Base-by-base conservation (phyloP, 1,140 invertebrate genomes). In the Asobara japonica region DNA sequence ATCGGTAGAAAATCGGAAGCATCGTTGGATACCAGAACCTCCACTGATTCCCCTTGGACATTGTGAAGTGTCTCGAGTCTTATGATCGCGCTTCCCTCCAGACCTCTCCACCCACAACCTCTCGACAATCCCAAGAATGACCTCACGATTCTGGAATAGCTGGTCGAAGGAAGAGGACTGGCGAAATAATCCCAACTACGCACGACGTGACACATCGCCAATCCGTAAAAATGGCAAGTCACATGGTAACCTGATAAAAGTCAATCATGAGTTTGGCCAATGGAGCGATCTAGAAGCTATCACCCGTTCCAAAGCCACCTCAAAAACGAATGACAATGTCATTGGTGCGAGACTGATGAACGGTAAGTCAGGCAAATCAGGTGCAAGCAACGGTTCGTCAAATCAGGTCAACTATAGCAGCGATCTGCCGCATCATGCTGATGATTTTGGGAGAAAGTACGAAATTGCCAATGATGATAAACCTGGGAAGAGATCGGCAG, bases 91-190 rank as follows among this genome's bases (percentile, higher is more conserved):
- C 8, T 38, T 8, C n/a, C n/a, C 0, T 38, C n/a, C n/a, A 8
- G 6, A 13, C 6, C 13, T 36, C 5, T 7, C 5, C 8, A 38
- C 8, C 8, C 8, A 38, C 1, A 38, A 38, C 8, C 8, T 38
- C n/a, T 11, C 6, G 13, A 36, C 33, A 38, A 8, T 11, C 8
- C n/a, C n/a, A n/a, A n/a, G 76, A 69, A 84, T 81, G 84, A 82
- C 81, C 61, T 81, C 86, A 31, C 80, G 81, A 18, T 76, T 83
- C 8, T 80, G 83, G 36, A 80, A 77, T 22, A 70, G 36, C 27
- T 75, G 74, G 74, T 48, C 48, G 11, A 73, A 71, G 65, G 74
- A 73, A 25, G 38, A 51, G 0, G 60, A 30, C 3, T 11, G 20
- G 18, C 16, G 33, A 13, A 36, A 27, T 41, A 16, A 25, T 33